Evolutionary conservation across 2,888 invertebrate genomes (phyloP), one percentile per base, ranked within the genome.

Genomic region (Pandemis corylana): DNA sequence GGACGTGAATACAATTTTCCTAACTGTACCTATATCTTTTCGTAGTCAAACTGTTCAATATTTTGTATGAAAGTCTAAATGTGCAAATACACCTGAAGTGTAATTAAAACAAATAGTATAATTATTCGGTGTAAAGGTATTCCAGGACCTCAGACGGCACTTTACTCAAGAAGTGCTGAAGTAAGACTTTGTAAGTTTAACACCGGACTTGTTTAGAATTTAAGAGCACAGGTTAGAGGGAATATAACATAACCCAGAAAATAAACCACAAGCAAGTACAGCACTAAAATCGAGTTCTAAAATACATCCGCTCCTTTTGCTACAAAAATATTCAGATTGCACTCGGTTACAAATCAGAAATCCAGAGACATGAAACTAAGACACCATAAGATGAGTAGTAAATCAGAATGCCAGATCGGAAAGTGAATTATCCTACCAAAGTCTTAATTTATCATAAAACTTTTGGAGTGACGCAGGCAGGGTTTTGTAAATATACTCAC

Each of bases 151-250:
- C 56, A 51, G 4, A 51, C 6, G 3, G 56, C 56, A 56, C 56
- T 56, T 20, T 9, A 56, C 56, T 20, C 20, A 20, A 56, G 56
- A 56, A 20, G 56, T 56, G 20, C 20, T 56, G 20, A 56, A 20
- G 9, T 20, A 20, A 56, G 56, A 56, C 56, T 56, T 56, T 56
- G 56, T 56, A 56, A 56, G 56, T 20, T 56, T 56, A 56, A 56
- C 56, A 51, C n/a, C 51, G 12, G 12, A 51, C 51, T 51, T n/a
- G n/a, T n/a, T 51, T 51, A 51, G n/a, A 51, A n/a, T n/a, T 51
- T 51, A 51, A 51, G 51, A 51, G 51, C 51, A 56, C 56, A 56
- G 15, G 56, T 20, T 20, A 56, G 53, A 56, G 9, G 20, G 9
- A 56, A 56, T 7, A 56, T 56, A 56, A 9, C 53, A 15, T 56